These are phyloP conservation scores for Lophura nycthemera DNA, from an alignment of 2,113 vertebrate genomes.

Conservation along the genomic window DNA sequence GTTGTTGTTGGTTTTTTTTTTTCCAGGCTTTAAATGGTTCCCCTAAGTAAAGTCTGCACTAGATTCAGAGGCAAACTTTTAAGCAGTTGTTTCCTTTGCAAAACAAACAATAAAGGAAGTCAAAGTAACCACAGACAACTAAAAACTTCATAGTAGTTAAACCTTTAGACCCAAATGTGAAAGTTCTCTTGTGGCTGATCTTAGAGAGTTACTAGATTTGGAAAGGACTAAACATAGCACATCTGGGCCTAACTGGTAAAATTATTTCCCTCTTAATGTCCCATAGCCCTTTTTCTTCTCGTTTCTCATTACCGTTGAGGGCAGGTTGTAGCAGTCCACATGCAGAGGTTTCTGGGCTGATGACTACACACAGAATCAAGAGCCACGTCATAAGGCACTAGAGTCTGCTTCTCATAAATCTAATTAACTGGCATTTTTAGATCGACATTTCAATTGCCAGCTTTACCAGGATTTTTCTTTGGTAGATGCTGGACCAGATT, in stretches of 20 bases:
- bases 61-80: background rate
- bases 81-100: background rate
- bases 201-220: background rate
- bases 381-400: background rate
- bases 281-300: background rate
- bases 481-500: background rate
- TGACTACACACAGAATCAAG: fast-evolving
- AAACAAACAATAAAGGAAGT: conserved; percentile 17
- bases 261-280: background rate
- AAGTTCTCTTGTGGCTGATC: background rate
- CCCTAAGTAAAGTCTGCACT: background rate
- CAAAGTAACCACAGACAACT: background rate
- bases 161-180: background rate
- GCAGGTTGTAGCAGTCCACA: background rate
- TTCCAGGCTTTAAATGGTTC: background rate
- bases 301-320: background rate
- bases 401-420: background rate
- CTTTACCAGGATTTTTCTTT: background rate
- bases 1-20: no score
- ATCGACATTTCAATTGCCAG: background rate
- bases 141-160: conserved; percentile 3
- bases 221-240: background rate
- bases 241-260: background rate
- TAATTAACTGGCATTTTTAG: background rate
- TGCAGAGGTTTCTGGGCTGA: background rate